Conservation (phyloP, 2,888 invertebrate species). For the Caenorhabditis uteleia region DNA sequence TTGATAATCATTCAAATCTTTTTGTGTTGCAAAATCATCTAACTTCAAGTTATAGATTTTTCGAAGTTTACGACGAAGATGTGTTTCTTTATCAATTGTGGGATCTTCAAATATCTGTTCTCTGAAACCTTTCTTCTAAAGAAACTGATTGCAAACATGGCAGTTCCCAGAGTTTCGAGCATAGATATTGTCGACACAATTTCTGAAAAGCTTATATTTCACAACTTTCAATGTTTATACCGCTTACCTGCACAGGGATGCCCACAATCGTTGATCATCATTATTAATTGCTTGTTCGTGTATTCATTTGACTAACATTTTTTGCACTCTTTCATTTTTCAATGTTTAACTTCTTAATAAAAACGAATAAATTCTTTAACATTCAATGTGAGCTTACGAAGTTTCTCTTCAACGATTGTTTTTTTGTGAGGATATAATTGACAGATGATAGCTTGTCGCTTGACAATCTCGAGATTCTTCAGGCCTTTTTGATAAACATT, state of each 20-base stretch:
- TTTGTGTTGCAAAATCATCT: slow-evolving; percentile 84
- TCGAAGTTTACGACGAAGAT: slow-evolving; percentile 86
- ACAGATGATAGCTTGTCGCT: slow-evolving; percentile 53
- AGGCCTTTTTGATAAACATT: slow-evolving; percentile 55
- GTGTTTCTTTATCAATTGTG: slow-evolving; percentile 94
- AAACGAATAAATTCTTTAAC: neutral
- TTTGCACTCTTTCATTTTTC: slow-evolving; percentile 79
- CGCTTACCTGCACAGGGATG: too few species aligned
- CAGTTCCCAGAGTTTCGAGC: slow-evolving; percentile 94
- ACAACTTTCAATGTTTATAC: too few species aligned
- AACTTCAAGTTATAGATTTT: slow-evolving; percentile 88
- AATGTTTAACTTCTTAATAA: too few species aligned
- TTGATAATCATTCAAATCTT: slow-evolving; percentile 92
- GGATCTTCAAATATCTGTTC: slow-evolving; percentile 96
- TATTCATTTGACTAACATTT: slow-evolving; percentile 95
- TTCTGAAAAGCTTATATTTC: slow-evolving; percentile 86
- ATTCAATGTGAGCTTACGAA: slow-evolving; percentile 6
- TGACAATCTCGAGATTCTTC: slow-evolving; percentile 40
- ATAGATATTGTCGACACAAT: slow-evolving; percentile 78
- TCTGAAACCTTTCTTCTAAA: slow-evolving; percentile 87
- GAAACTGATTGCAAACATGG: slow-evolving; percentile 78
- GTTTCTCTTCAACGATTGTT: slow-evolving; percentile 60
- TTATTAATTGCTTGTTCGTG: slow-evolving; percentile 90
- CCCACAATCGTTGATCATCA: slow-evolving; percentile 98
- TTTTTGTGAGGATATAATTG: slow-evolving; percentile 56